Base-by-base conservation (phyloP, 2,888 invertebrate species). In the Xestia rhomboidea region DNA sequence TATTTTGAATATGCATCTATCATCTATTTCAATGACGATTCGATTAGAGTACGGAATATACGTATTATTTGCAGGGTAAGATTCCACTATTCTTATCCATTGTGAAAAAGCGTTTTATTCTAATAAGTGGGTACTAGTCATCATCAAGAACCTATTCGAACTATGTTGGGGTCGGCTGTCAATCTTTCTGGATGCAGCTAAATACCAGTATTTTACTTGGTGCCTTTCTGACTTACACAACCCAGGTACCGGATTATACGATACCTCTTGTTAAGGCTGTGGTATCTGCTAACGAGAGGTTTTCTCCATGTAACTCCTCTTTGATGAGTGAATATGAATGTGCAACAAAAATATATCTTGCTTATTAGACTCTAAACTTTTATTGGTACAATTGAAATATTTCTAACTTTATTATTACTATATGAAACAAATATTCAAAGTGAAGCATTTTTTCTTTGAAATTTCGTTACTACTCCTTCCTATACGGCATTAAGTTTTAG, bases 1-100 rank as follows among this genome's bases (percentile, higher is more conserved):
- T 57, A 71, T 79, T 83, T 79, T 68, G 30, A 62, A 79, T 75
- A 79, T 44, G 6, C 21, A 69, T 2, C 30, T n/a, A n/a, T n/a
- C 44, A 66, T 69, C 34, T 44, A 62, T 80, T 62, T 80, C 30
- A 71, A 68, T 66, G 71, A 64, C 21, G 10, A 46, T 49, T 63
- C 76, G 76, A 73, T 81, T 81, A 68, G 10, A 51, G 11, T 51
- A 63, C n/a, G 13, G n/a, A 70, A 24, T 21, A 18, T 15, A 46
- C 34, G 24, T 8, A 30, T 46, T 68, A 27, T 34, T 49, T 30
- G 15, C 73, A 64, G 44, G 81, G 81, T 76, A 11, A 41, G 18
- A 18, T 7, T 8, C 11, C 34, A 38, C 63, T 27, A 34, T 75
- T 72, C 27, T 11, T 57, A 21, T 62, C 71, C 30, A 4, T 66